A percentile compares a stretch with the other conserved stretches of the same genome.
These are phyloP conservation scores for Automeris io DNA, from an alignment of 2,888 invertebrate species.

Conservation along the genomic window DNA sequence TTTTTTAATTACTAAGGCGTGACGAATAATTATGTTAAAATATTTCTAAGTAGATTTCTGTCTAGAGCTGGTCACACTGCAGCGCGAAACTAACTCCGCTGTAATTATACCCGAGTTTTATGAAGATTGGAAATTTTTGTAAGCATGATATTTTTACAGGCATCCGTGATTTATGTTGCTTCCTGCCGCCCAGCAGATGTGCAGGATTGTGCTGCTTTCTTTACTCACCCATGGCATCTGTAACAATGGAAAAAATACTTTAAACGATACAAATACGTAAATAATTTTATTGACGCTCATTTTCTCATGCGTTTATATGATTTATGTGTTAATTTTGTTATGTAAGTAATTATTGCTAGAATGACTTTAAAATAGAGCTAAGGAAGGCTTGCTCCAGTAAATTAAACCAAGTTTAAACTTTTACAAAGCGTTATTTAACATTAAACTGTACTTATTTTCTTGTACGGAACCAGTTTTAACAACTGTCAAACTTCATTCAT, in stretches of 20 bases:
- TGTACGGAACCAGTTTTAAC: too few species aligned
- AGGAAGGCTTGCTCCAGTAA: too few species aligned
- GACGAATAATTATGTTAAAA: too few species aligned
- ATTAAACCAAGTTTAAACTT: too few species aligned
- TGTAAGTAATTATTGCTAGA: not conserved
- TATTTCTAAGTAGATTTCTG: too few species aligned
- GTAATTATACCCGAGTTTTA: conserved; percentile 72
- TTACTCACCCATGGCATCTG: conserved; percentile 89
- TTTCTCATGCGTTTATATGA: not conserved
- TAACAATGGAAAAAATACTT: conserved; percentile 75
- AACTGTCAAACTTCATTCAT: too few species aligned
- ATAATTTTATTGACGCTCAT: not conserved
- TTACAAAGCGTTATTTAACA: too few species aligned
- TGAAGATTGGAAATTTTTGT: conserved; percentile 74
- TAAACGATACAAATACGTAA: conserved; percentile 20
- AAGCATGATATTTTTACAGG: conserved; percentile 59
- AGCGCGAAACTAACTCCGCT: conserved; percentile 3
- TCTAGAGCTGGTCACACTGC: too few species aligned
- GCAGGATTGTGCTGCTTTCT: conserved; percentile 20
- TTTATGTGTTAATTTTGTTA: not conserved
- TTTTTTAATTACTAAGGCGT: too few species aligned
- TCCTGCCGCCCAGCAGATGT: conserved; percentile 36
- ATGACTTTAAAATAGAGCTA: too few species aligned
- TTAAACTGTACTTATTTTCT: too few species aligned
- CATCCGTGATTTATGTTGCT: conserved; percentile 57